Evolutionary conservation across 2,888 invertebrate genomes (phyloP), one percentile per base, ranked within the genome.

Genomic region (Cetonia aurata): DNA sequence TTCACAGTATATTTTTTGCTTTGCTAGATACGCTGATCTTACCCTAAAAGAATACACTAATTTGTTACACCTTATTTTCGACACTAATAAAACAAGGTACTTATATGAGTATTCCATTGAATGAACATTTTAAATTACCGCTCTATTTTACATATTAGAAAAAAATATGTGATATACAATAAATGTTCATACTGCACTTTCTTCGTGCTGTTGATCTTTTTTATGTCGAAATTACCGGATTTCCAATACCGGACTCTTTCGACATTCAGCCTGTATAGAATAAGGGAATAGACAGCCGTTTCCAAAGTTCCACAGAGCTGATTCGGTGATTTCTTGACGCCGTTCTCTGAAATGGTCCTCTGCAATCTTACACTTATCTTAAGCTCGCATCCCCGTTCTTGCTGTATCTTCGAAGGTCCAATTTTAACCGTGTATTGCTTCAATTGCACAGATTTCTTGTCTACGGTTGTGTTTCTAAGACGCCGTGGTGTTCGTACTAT

Each of bases 361-460:
- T 74, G 69, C 57, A 69, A 70, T 71, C 66, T 74, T 72, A 71
- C 77, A 78, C 77, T 79, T 79, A 79, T 79, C 79, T 78, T 73
- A 73, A 72, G 75, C 73, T 73, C 67, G 74, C 77, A 77, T 76
- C 71, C 74, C 76, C 75, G 25, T 73, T 72, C 71, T 72, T 72
- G 72, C 73, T 48, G 76, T 76, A 74, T 74, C 73, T 73, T 72
- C 74, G 74, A 78, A 77, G 78, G 75, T 78, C 76, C 77, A 68
- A 78, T 78, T 78, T 75, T 74, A 68, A 37, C 70, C 67, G 53
- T 70, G 75, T 75, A 78, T 78, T 78, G 80, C 76, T 73, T 75
- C 79, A 79, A 80, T 79, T 80, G 77, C 76, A 74, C 77, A 76
- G 79, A 79, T 79, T 79, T 78, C 78, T 76, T 75, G 75, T 78